Percentiles rank a stretch among this genome's conserved stretches.
phyloP scores from a whole-genome alignment of 1,140 invertebrate genomes.

The Saccostrea glomerata region DNA sequence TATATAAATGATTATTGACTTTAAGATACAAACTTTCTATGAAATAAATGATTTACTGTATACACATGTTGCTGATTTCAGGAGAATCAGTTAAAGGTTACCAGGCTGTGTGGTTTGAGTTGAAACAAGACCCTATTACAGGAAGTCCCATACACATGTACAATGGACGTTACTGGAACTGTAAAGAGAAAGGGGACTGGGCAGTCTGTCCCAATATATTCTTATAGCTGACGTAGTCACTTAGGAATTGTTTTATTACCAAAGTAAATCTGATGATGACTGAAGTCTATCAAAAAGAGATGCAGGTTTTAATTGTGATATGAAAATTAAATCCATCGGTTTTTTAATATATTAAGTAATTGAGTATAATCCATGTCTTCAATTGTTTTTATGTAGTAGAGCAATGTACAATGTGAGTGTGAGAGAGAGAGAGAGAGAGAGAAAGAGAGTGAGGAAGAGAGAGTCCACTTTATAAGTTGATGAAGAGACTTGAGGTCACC shows the following conservation, averaged over 20 bases:
- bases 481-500: neutral
- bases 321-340: neutral
- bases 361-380: too few relatives aligned
- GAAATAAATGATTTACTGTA: neutral
- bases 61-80: constrained; percentile 73
- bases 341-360: neutral
- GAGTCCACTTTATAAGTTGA: neutral
- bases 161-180: constrained; percentile 95
- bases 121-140: constrained; percentile 88
- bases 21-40: too few relatives aligned
- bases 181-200: constrained; percentile 94
- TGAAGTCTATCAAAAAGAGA: neutral
- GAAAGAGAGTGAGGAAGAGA: neutral
- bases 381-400: neutral
- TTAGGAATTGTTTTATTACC: neutral
- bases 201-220: constrained; percentile 94
- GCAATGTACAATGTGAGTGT: neutral
- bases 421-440: neutral
- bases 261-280: neutral
- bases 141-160: constrained; percentile 91
- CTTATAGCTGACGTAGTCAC: constrained; percentile 46
- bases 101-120: constrained; percentile 94
- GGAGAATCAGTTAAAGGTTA: constrained; percentile 88
- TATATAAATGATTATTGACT: too few relatives aligned
- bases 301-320: neutral